Evolutionary conservation across 2,113 vertebrate genomes (phyloP), one percentile per base, ranked within the genome.

Genomic region (Arizona elegans): DNA sequence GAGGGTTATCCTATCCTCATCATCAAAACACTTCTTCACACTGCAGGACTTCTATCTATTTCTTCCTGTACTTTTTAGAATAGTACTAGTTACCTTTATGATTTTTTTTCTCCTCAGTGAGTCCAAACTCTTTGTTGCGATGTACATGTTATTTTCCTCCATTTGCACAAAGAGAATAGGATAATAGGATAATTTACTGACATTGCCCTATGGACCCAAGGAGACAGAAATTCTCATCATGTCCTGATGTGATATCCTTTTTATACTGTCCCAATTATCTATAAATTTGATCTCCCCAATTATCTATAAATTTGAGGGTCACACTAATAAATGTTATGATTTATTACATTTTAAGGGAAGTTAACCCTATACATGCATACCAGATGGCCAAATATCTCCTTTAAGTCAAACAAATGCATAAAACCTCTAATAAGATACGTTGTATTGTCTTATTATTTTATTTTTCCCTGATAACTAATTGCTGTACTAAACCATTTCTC

Each of bases 21-120:
- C 95, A 94, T 92, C 93, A 96, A 93, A 95, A 92, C 93, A 81
- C 90, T 87, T 86, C 3, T 5, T 54, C 62, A 59, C 87, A 86
- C 92, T 95, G 59, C 62, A 29, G 90, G 92, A n/a, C 0, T 81
- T 26, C 1, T 54, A 91, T 94, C 81, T n/a, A 86, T 54, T 95
- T 95, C 93, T 95, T 95, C 90, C 88, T 62, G 43, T 89, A 88
- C 75, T 59, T 95, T 91, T 93, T 86, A 55, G 55, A 53, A 43
- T 29, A 92, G 17, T 33, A 29, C 52, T 90, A 29, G 8, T 91
- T 90, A 50, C 70, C 53, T 56, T 38, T 19, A 75, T 47, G 26
- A 33, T 55, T 52, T 92, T 33, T 53, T 43, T 65, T 33, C 19
- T 24, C 3, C 17, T 89, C 23, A 9, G 38, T 10, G 2, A 55